These are phyloP conservation scores for Drosophila leonis DNA, from an alignment of 2,888 invertebrate species.

Conservation along the genomic window DNA sequence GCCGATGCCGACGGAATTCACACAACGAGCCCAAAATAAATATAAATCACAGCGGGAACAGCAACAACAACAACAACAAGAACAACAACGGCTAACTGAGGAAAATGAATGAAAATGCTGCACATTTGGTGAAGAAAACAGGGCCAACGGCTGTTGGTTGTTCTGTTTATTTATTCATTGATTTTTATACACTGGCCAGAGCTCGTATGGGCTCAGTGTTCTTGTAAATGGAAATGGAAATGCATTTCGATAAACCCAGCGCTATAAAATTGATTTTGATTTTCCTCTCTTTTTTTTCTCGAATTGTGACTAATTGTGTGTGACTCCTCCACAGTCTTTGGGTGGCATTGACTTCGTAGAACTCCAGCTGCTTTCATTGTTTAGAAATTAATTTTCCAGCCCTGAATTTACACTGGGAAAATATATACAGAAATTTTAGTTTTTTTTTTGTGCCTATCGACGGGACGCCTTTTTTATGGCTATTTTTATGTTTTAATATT, in stretches of 20 bases:
- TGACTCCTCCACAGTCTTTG: conserved; percentile 46
- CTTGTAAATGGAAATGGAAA: conserved; percentile 77
- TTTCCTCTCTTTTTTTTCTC: neutral
- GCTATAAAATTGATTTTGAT: conserved; percentile 59
- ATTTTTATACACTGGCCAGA: conserved; percentile 69
- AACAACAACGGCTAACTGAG: conserved; percentile 42
- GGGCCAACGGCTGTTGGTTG: conserved; percentile 17
- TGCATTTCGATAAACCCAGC: conserved; percentile 66
- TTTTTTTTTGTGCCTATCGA: conserved; percentile 14
- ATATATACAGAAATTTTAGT: neutral
- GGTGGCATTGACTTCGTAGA: conserved; percentile 63
- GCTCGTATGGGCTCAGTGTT: conserved; percentile 23
- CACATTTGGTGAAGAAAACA: conserved; percentile 30
- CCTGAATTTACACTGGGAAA: conserved; percentile 48
- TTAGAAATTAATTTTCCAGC: conserved; percentile 64
- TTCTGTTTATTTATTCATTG: conserved; percentile 76
- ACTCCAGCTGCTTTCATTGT: conserved; percentile 73
- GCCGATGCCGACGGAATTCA: conserved; percentile 62
- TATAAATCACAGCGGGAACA: conserved; percentile 64
- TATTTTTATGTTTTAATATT: conserved; percentile 77
- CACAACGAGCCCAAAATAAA: conserved; percentile 65
- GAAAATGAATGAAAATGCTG: conserved; percentile 46
- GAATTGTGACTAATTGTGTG: conserved; percentile 73
- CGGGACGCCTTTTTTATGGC: conserved; percentile 37
- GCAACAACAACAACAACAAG: too few relatives aligned